Base-by-base conservation (phyloP, 2,797 vertebrate species). In the Caiman crocodilus region DNA sequence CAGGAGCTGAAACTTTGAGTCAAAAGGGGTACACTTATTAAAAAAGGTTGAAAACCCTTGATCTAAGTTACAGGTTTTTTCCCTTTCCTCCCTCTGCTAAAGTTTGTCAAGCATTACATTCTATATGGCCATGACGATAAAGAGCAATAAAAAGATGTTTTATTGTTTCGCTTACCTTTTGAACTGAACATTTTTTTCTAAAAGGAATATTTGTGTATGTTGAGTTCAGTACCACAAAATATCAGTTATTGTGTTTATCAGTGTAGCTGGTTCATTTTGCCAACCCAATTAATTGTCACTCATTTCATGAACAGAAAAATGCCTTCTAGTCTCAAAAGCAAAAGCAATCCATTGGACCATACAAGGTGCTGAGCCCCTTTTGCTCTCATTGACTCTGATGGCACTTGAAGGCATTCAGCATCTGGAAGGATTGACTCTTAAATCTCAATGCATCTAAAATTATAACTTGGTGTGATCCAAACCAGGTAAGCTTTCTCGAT, bases 11-110 rank as follows among this genome's bases (percentile, higher is more conserved):
- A 42, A 42, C 42, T 42, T 42, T 42, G 42, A 42, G 42, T 42
- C 42, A 42, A 7, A 42, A 42, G 42, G 42, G 42, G 42, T 42
- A 9, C 42, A 7, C 42, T 42, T 42, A 7, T 42, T 42, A 7
- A 42, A 42, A 42, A 42, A 42, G 42, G 42, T 42, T 42, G 42
- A 42, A 42, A 42, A 42, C 42, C 42, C 7, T 42, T 42, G 42
- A 42, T 42, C 42, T 42, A 42, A 42, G 42, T 42, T 42, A 42
- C 42, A 64, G 14, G n/a, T n/a, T 85, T 92, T 87, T 82, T 35
- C 35, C 30, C 83, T 75, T 90, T 30, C 84, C 89, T 71, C 85
- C 88, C 93, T 94, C 94, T 93, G 94, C 87, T 94, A 78, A 93
- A 82, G 57, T 67, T 89, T 63, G 61, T 74, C 63, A 87, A 69